A percentile compares a stretch with the other conserved stretches of the same genome.
Conservation (phyloP, 2,888 invertebrate species). For the Bombyx huttoni region DNA sequence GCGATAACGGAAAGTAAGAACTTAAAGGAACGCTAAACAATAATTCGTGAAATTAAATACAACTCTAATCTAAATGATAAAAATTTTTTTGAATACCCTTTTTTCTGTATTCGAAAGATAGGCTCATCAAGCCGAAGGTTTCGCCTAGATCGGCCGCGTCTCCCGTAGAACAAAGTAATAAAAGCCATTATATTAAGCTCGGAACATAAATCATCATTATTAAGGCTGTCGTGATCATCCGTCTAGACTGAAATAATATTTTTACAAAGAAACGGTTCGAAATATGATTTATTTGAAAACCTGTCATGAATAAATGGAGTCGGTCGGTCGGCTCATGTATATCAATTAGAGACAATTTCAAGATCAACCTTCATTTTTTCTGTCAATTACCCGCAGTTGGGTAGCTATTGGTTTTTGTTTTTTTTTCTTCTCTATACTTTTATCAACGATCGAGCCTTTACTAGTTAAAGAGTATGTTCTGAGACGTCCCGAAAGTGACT, state of each 20-base stretch:
- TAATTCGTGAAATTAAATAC: too few relatives aligned
- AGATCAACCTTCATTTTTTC: too few relatives aligned
- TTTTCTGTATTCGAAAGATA: background rate
- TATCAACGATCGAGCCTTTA: too few relatives aligned
- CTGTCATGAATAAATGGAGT: slow-evolving; percentile 19
- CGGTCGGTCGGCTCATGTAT: background rate
- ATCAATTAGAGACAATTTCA: too few relatives aligned
- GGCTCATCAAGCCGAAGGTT: background rate
- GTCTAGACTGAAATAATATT: background rate
- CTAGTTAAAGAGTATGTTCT: too few relatives aligned
- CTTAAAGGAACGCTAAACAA: too few relatives aligned
- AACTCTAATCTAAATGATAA: background rate
- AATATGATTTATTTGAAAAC: background rate
- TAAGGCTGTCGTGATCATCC: background rate
- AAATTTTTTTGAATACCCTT: background rate
- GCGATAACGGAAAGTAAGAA: too few relatives aligned
- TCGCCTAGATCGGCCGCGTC: background rate
- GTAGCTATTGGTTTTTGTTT: too few relatives aligned
- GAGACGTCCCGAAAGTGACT: too few relatives aligned
- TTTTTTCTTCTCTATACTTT: too few relatives aligned
- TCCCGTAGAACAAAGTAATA: background rate
- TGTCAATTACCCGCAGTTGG: too few relatives aligned
- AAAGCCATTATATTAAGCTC: background rate
- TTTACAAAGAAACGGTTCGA: background rate
- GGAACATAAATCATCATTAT: slow-evolving; percentile 2